Evolutionary conservation across 2,888 invertebrate genomes (phyloP).

Genomic region (Isotomurus palustris): DNA sequence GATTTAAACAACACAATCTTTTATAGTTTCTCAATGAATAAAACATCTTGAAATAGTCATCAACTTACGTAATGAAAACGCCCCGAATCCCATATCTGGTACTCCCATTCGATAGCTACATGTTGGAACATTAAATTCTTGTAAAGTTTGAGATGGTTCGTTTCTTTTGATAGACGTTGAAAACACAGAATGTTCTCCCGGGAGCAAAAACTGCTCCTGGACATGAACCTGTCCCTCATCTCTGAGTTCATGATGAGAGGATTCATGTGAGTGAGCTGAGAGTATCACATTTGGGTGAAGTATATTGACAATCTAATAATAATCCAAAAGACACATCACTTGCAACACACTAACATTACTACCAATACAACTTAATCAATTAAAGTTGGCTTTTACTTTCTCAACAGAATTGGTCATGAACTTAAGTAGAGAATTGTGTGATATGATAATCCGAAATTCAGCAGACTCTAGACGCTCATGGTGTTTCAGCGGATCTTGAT

Average conservation of each 20-base stretch:
- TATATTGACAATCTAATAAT: slow-evolving; percentile 58
- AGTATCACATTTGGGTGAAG: slow-evolving; percentile 66
- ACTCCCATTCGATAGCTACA: slow-evolving; percentile 97
- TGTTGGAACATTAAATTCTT: slow-evolving; percentile 86
- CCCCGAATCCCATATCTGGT: slow-evolving; percentile 76
- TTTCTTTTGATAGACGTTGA: neutral
- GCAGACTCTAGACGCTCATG: slow-evolving; percentile 16
- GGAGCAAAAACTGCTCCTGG: slow-evolving; percentile 17
- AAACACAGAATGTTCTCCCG: neutral
- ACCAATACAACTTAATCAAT: neutral
- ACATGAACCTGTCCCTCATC: slow-evolving; percentile 11
- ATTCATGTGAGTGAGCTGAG: slow-evolving; percentile 65
- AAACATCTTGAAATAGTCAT: neutral
- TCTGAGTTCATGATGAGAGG: slow-evolving; percentile 53
- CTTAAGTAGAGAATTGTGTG: slow-evolving; percentile 34
- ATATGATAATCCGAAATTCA: slow-evolving; percentile 30
- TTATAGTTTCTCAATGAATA: slow-evolving; percentile 3
- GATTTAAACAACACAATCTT: slow-evolving; percentile 17
- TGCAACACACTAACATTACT: neutral
- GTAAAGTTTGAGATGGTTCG: slow-evolving; percentile 48
- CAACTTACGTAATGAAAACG: slow-evolving; percentile 64
- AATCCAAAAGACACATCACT: neutral
- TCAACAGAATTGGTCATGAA: slow-evolving; percentile 32
- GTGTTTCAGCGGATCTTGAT: slow-evolving; percentile 28
- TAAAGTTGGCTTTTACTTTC: slow-evolving; percentile 18